phyloP scores from a whole-genome alignment of 2,888 invertebrate genomes.

The Biston betularia region DNA sequence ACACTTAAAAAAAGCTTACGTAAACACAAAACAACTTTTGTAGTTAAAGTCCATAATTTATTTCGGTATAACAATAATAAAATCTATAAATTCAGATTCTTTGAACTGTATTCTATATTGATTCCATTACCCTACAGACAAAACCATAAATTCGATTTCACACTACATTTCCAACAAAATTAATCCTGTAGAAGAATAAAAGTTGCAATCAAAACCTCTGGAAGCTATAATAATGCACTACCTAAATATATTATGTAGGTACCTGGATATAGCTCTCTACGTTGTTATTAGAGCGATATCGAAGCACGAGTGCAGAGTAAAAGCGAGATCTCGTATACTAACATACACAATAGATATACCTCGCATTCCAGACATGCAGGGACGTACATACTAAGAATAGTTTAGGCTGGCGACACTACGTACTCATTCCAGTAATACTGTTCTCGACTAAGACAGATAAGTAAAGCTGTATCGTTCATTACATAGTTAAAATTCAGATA shows the following conservation, averaged over 20 bases:
- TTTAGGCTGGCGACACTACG: constrained; percentile 46
- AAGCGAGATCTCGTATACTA: constrained; percentile 55
- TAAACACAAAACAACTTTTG: too few relatives aligned
- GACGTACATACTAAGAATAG: constrained; percentile 37
- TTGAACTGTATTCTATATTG: not conserved
- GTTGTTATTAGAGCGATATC: constrained; percentile 37
- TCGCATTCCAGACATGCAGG: constrained; percentile 68
- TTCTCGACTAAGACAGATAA: constrained; percentile 20
- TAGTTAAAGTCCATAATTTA: not conserved
- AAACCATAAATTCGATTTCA: too few relatives aligned
- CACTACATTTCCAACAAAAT: constrained; percentile 2
- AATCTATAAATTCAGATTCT: not conserved
- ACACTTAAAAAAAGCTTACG: not conserved
- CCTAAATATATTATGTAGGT: constrained; percentile 6
- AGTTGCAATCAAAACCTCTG: constrained; percentile 19
- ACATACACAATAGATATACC: constrained; percentile 52
- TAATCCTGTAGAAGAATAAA: not conserved
- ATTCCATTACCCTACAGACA: not conserved
- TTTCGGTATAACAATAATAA: not conserved
- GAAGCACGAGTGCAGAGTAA: constrained; percentile 47
- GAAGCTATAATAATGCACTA: constrained; percentile 20
- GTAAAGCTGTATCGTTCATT: constrained; percentile 3
- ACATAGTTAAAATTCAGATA: not conserved
- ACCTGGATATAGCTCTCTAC: constrained; percentile 21
- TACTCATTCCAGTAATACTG: constrained; percentile 46